Base-by-base conservation (phyloP, 2,888 invertebrate genomes). In the Acleris cristana region DNA sequence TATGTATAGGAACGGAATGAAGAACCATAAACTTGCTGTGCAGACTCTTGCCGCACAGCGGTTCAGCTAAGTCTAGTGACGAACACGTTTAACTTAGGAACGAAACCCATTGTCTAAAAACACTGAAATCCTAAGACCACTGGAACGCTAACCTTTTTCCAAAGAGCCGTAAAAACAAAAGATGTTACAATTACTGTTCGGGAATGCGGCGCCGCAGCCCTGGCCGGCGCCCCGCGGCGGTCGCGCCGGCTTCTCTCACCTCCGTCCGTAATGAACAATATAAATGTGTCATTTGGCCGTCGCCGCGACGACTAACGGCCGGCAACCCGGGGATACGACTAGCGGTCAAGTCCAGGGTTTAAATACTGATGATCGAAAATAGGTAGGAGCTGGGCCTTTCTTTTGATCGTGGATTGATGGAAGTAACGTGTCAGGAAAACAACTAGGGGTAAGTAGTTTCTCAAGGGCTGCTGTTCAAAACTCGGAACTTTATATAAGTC, bases 191-290 rank as follows among this genome's bases (percentile, higher is more conserved):
- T 68, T 53, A 40, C 51, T 14, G 18, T n/a, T 12, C 6, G 10
- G 57, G 48, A 61, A 61, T 61, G 60, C n/a, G 58, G 10, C 26
- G 75, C 21, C 72, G 62, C 86, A 89, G 74, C 89, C 89, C 88
- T 86, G 76, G 56, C 65, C 83, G 82, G 87, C 90, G 89, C 79
- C 89, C 76, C 70, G 91, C 83, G 82, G 87, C 90, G 90, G 79
- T 88, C 80, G 90, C 90, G 90, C 89, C 89, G 81, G 87, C 90
- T 87, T 88, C 89, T 92, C 91, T 90, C 92, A 90, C 92, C 91
- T 91, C 85, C 81, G 76, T 73, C 82, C 78, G 87, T 88, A 89
- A 90, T 88, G 89, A 89, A 90, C 90, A 85, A 89, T 89, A 90
- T 86, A 87, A 89, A 89, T 88, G 89, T 88, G 89, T 87, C 83